Evolutionary conservation across 2,113 vertebrate genomes (phyloP).

Genomic region (Alectura lathami): DNA sequence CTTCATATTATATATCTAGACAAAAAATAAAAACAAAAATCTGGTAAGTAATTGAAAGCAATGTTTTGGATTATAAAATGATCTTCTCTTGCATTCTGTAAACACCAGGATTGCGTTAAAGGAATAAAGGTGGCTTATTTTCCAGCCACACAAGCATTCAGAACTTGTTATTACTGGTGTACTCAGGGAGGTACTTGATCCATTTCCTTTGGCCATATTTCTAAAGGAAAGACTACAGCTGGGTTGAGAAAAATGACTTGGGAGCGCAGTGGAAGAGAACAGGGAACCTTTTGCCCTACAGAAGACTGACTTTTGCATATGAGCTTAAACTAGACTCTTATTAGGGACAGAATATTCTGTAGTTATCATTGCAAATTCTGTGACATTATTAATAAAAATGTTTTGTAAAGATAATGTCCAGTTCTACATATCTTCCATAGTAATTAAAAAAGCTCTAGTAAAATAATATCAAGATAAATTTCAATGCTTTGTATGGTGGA

Average conservation of each 20-base stretch:
- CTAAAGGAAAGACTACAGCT: not conserved
- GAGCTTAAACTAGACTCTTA: not conserved
- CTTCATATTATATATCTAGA: not conserved
- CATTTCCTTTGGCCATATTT: not conserved
- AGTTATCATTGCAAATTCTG: not conserved
- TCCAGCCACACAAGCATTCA: not conserved
- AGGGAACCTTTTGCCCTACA: not conserved
- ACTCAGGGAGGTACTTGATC: not conserved
- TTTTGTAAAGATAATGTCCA: slow-evolving; percentile 48
- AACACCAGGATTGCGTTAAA: not conserved
- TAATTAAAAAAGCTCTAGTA: slow-evolving; percentile 71
- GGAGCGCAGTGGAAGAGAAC: not conserved
- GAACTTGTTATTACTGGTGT: not conserved
- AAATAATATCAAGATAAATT: slow-evolving; percentile 66
- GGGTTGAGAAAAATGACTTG: not conserved
- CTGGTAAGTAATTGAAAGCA: not conserved
- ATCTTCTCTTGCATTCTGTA: not conserved
- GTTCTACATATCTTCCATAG: slow-evolving; percentile 44
- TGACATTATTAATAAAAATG: slow-evolving; percentile 55
- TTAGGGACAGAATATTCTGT: not conserved
- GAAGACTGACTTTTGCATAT: not conserved
- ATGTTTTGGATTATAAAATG: not conserved
- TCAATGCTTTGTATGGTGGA: slow-evolving; percentile 29
- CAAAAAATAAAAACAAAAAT: not conserved
- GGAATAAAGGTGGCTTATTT: not conserved